These are phyloP conservation scores for Palythoa heliodiscus DNA, from an alignment of 92 coral and sea anemone genomes.

Conservation along the genomic window DNA sequence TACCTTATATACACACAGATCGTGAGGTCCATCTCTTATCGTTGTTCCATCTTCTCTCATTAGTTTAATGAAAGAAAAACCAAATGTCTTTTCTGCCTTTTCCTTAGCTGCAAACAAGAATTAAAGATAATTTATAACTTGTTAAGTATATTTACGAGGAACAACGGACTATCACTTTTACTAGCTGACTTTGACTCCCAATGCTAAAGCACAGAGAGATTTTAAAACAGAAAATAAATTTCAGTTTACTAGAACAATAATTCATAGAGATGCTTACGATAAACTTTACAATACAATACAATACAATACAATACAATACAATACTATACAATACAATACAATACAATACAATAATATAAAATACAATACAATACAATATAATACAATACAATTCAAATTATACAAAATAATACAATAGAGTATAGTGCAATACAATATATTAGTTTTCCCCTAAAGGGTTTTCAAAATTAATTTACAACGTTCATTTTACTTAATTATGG, in stretches of 20 bases:
- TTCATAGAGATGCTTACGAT: background rate
- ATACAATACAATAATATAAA: too few relatives aligned
- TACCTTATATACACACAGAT: conserved; percentile 91
- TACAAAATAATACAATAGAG: too few relatives aligned
- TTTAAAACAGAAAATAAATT: background rate
- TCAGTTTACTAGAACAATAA: background rate
- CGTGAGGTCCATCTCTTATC: conserved; percentile 78
- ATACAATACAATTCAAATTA: too few relatives aligned
- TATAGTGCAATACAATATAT: too few relatives aligned
- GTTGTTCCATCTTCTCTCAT: conserved; percentile 92
- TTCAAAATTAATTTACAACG: too few relatives aligned
- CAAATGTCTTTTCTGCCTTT: conserved; percentile 86
- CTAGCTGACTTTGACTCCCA: background rate
- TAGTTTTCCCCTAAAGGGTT: too few relatives aligned
- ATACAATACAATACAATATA: too few relatives aligned
- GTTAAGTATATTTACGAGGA: background rate
- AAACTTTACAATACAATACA: too few relatives aligned
- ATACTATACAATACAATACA: too few relatives aligned
- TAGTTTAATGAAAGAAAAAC: conserved; percentile 82
- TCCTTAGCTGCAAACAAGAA: conserved; percentile 61
- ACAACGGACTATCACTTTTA: background rate
- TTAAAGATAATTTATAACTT: background rate
- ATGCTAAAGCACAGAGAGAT: background rate
- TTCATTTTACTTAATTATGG: too few relatives aligned
- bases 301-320: too few relatives aligned